A percentile compares a stretch with the other conserved stretches of the same genome.
Conservation (phyloP, 2,888 invertebrate genomes). For the Microplitis manilae region DNA sequence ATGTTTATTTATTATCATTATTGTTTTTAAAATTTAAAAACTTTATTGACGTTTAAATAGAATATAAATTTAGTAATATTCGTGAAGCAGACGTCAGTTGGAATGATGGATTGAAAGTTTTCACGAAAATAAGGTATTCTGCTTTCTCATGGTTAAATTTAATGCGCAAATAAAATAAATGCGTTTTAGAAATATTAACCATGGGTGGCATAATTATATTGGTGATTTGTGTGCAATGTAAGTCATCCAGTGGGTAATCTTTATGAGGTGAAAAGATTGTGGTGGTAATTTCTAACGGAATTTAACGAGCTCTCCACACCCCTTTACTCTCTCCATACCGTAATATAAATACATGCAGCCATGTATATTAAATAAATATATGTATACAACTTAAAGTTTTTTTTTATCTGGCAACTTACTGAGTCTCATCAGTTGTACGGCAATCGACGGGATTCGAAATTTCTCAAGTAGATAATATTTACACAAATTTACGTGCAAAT, state of each 20-base stretch:
- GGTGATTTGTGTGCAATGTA: conserved; percentile 30
- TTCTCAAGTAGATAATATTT: conserved; percentile 12
- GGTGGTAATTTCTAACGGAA: conserved; percentile 36
- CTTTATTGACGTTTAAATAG: no score
- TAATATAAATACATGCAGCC: not conserved
- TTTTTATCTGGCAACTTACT: not conserved
- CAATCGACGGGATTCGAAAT: not conserved
- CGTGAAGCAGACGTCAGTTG: not conserved
- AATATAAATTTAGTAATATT: no score
- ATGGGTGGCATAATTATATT: conserved; percentile 34
- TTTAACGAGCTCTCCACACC: conserved; percentile 37
- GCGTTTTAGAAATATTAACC: conserved; percentile 9
- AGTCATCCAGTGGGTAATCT: conserved; percentile 3
- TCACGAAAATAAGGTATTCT: not conserved
- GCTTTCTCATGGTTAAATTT: conserved; percentile 13
- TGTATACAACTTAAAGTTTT: not conserved
- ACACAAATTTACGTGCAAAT: conserved; percentile 1
- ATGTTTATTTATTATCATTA: not conserved
- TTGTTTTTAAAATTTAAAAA: no score
- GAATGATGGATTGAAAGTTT: conserved; percentile 1
- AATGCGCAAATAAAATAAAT: conserved; percentile 20
- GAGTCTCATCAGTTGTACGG: not conserved
- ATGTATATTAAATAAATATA: conserved; percentile 18
- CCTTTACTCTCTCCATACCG: conserved; percentile 11
- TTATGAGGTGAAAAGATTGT: conserved; percentile 26